Base-by-base conservation (phyloP, 2,113 vertebrate species). In the Oryzias celebensis region DNA sequence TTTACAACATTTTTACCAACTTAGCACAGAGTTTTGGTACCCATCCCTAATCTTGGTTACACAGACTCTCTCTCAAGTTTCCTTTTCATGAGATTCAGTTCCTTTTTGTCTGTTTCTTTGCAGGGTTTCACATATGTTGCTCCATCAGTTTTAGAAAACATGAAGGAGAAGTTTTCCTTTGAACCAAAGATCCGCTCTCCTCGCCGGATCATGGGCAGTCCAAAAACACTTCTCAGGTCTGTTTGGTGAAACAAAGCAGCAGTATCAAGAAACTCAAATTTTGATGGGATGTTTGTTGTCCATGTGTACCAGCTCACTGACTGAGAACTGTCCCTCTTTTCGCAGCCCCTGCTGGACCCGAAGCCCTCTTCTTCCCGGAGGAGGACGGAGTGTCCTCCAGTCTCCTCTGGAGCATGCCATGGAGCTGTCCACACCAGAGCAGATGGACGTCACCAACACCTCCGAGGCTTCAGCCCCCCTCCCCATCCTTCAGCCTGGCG, bases 121-220 rank as follows among this genome's bases (percentile, higher is more conserved):
- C 24, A 99, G 97, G 97, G 97, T 80, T 99, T 99, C 78, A 99
- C 97, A 0, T 99, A 99, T 3, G 97, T 99, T 77, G 97, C 97
- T 90, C 97, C 97, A 52, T 99, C 97, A 68, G 96, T 99, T 88
- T 93, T 99, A 92, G 97, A 99, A 92, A 98, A 97, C 7, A 94
- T 99, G 59, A 98, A 98, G 92, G 97, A 98, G 86, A 96, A 92
- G 87, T 99, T 99, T 91, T 96, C 96, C 50, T 98, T 94, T 81
- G 96, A 99, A 94, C 96, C 97, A 93, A 99, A 97, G 93, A 95
- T 98, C 63, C 94, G 97, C 84, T 98, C 96, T 49, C 96, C 96
- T 83, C 93, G 96, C 65, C 93, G 97, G 87, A 95, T 98, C 90
- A 92, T 97, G 84, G 96, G 93, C 82, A 99, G 96, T 87, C 97